phyloP scores from a whole-genome alignment of 2,888 invertebrate genomes.

The Dryococelus australis region DNA sequence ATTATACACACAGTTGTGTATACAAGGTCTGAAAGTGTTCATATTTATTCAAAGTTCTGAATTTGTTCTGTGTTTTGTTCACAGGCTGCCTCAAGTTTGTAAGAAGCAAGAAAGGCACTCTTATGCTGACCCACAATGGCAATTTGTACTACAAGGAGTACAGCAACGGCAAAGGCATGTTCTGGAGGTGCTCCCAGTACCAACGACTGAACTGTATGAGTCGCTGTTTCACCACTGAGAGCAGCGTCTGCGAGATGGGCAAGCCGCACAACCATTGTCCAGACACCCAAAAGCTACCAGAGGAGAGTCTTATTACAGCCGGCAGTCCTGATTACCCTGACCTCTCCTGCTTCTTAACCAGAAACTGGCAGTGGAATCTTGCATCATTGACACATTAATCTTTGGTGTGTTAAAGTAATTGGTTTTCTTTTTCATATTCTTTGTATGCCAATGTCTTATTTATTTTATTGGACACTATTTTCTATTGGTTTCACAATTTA shows the following conservation, averaged over 20 bases:
- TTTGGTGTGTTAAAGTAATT: too few relatives aligned
- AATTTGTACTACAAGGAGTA: not conserved
- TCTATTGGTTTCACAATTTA: too few relatives aligned
- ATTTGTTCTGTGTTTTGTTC: not conserved
- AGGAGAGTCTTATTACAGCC: not conserved
- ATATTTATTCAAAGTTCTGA: too few relatives aligned
- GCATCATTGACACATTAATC: too few relatives aligned
- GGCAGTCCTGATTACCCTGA: not conserved
- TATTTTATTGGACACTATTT: too few relatives aligned
- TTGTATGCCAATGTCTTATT: too few relatives aligned
- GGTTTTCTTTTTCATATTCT: too few relatives aligned
- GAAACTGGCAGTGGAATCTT: too few relatives aligned
- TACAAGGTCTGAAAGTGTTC: too few relatives aligned
- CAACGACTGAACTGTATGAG: not conserved
- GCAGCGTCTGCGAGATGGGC: not conserved
- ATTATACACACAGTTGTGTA: too few relatives aligned
- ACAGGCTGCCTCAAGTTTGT: not conserved
- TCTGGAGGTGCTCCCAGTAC: not conserved
- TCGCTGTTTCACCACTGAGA: not conserved
- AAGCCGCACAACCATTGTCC: not conserved
- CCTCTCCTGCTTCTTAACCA: not conserved
- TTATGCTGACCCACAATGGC: slow-evolving; percentile 22
- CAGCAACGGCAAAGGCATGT: not conserved
- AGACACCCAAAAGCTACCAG: not conserved
- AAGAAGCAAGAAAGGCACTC: not conserved